Evolutionary conservation across 2,113 vertebrate genomes (phyloP), one percentile per base, ranked within the genome.

Genomic region (Barbus barbus): DNA sequence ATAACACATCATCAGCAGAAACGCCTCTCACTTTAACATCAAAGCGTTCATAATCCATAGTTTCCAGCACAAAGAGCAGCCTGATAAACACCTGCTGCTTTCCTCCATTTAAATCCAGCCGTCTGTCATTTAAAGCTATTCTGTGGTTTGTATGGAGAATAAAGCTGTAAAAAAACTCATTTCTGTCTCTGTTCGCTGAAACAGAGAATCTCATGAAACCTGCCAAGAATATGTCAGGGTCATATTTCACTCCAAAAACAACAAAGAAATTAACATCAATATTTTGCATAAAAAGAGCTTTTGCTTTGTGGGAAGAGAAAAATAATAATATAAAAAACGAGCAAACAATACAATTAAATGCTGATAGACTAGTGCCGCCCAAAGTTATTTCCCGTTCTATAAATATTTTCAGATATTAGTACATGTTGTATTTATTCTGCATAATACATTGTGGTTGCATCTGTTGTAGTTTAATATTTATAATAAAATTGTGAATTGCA

Each of bases 31-130:
- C 31, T 58, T 77, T 36, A 36, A 77, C 75, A 77, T 58, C 51
- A 77, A 77, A 77, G 51, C 51, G 20, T 24, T 58, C 51, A 56
- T 56, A 77, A 56, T 77, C 51, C 31, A 77, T 36, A 58, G 12
- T 77, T 58, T 58, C 20, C 48, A 58, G 51, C 48, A 36, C 28
- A 76, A 33, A 53, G 9, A 33, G 20, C 9, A 5, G 51, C 74
- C 51, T 58, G 75, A 77, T 77, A 58, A 77, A 77, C 51, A 58
- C 75, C 51, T 58, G 75, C 18, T n/a, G 11, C 75, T 53, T 5
- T 53, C 26, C 28, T 51, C 46, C 16, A 51, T 31, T 31, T 51
- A 48, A 75, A 53, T 53, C 73, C 20, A 33, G 2, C 4, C 48
- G 5, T 12, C 9, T 18, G 46, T 53, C 26, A 51, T 31, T 31